Evolutionary conservation across 1,140 invertebrate genomes (phyloP), one percentile per base, ranked within the genome.

Genomic region (Calephelis virginiensis): DNA sequence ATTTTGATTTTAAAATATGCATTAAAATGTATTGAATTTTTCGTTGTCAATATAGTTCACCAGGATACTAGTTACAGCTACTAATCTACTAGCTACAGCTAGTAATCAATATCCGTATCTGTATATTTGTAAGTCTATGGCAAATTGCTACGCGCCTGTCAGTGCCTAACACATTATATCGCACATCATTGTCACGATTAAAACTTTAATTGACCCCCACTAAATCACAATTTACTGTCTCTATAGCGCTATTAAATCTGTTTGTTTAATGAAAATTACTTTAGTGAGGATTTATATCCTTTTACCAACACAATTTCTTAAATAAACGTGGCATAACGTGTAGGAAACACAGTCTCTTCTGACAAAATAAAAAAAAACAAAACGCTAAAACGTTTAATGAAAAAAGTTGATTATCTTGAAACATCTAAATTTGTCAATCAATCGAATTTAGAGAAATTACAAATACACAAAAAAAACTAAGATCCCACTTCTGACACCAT

Each of bases 221-320:
- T 90, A 89, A 90, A 90, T 90, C 88, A 89, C 85, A 90, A 90
- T 90, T 89, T 84, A 85, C 79, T 74, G 70, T 77, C 75, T 85
- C 73, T 78, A 71, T 78, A 68, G 72, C 68, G 60, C 63, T 64
- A 70, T 77, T 83, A 75, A 77, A 64, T 77, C 78, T 81, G 74
- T 79, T 83, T 81, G 74, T 76, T 72, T 75, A 75, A 70, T 60
- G 61, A 73, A 69, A 70, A 49, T 49, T 65, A 66, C 46, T 63
- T 61, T 46, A 66, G 28, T 60, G 3, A 40, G 12, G 6, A 63
- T 63, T 49, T 49, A 49, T 62, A 10, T 40, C 17, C 40, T 14
- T 40, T 17, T 11, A 12, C 11, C 6, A 61, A 43, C 45, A 43
- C 50, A 8, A 12, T 43, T 43, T 45, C 38, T 6, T 9, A 28